These are phyloP conservation scores for Astyanax mexicanus DNA, from an alignment of 2,797 vertebrate species.

Conservation along the genomic window DNA sequence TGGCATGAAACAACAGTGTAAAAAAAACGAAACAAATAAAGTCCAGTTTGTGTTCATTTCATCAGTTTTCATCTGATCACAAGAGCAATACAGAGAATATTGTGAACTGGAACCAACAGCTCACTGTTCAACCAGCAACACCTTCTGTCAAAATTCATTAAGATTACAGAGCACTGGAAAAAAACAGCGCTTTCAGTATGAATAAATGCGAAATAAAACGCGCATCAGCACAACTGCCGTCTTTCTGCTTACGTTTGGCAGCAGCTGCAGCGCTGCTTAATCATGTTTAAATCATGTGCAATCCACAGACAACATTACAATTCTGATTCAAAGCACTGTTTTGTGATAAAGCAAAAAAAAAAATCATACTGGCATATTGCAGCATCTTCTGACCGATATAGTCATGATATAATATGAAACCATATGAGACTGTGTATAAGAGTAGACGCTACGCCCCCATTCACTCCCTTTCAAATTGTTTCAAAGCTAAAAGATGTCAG, in stretches of 20 bases:
- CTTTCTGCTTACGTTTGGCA: too few relatives aligned
- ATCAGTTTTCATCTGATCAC: too few relatives aligned
- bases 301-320: too few relatives aligned
- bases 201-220: not conserved
- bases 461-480: too few relatives aligned
- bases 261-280: too few relatives aligned
- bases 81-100: too few relatives aligned
- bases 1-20: too few relatives aligned
- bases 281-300: too few relatives aligned
- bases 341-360: not conserved
- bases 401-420: too few relatives aligned
- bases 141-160: slow-evolving; percentile 11
- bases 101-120: slow-evolving; percentile 17
- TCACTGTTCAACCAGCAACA: slow-evolving; percentile 33
- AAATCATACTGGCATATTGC: not conserved
- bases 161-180: slow-evolving; percentile 29
- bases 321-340: not conserved
- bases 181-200: not conserved
- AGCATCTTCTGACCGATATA: not conserved
- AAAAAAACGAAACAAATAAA: slow-evolving; percentile 18
- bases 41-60: slow-evolving; percentile 17
- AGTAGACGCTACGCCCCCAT: too few relatives aligned
- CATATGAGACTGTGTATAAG: too few relatives aligned
- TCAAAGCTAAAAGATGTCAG: too few relatives aligned
- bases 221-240: not conserved